phyloP scores from a whole-genome alignment of 2,113 vertebrate genomes.

The Pseudorectes ferrugineus region DNA sequence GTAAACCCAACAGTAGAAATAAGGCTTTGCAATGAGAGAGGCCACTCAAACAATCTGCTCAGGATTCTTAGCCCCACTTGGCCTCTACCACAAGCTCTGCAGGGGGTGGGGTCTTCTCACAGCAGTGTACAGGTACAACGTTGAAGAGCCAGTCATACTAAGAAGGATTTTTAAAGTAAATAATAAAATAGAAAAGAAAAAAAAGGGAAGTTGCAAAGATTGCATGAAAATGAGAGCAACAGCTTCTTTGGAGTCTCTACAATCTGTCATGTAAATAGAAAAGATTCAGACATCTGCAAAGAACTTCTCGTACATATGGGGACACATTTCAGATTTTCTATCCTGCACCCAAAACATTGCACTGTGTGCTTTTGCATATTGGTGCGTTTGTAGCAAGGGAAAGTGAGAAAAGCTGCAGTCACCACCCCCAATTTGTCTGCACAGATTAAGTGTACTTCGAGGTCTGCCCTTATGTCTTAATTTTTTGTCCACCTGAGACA shows the following conservation, averaged over 20 bases:
- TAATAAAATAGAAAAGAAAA: not conserved
- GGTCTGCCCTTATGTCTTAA: not conserved
- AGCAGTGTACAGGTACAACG: not conserved
- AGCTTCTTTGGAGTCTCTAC: slow-evolving; percentile 17
- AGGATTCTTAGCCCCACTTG: not conserved
- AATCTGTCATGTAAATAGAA: slow-evolving; percentile 60
- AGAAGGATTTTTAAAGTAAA: not conserved
- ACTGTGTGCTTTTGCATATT: not conserved
- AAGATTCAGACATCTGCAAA: slow-evolving; percentile 49
- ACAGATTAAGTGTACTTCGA: not conserved
- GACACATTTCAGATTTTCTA: slow-evolving; percentile 30
- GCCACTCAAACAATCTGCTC: not conserved
- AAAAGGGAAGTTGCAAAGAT: not conserved
- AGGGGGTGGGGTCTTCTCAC: not conserved
- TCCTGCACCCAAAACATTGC: slow-evolving; percentile 16
- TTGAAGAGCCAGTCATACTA: not conserved
- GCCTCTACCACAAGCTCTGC: not conserved
- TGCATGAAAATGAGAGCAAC: slow-evolving; percentile 24
- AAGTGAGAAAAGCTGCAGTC: slow-evolving; percentile 15
- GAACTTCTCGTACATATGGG: slow-evolving; percentile 25
- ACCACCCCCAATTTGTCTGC: not conserved
- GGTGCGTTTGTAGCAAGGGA: not conserved
- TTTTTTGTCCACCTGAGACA: not conserved
- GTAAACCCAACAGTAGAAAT: not conserved
- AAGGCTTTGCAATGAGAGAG: not conserved